phyloP scores from a whole-genome alignment of 2,888 invertebrate genomes.

The Pyrgus malvae region DNA sequence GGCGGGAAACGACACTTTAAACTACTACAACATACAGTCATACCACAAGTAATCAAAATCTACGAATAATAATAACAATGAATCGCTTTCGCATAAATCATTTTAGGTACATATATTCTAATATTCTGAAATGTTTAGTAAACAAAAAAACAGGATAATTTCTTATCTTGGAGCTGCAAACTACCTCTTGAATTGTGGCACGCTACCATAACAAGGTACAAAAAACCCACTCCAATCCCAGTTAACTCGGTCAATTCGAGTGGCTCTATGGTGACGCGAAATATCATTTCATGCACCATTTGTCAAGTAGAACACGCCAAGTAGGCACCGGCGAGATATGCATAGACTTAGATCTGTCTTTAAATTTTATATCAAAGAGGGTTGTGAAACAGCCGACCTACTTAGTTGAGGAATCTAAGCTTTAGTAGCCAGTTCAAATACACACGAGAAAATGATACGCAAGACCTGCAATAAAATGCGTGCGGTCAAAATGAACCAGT shows the following conservation, averaged over 20 bases:
- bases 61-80: no score
- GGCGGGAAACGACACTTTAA: no score
- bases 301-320: conserved; percentile 61
- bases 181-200: no score
- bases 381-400: conserved; percentile 17
- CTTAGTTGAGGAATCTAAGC: conserved; percentile 1
- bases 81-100: no score
- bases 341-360: conserved; percentile 9
- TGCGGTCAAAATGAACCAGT: background rate
- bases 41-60: no score
- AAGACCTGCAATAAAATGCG: background rate
- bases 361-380: conserved; percentile 25
- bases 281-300: conserved; percentile 62
- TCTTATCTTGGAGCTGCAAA: no score
- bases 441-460: background rate
- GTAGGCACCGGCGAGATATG: conserved; percentile 46
- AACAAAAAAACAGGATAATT: no score
- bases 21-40: no score
- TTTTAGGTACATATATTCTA: no score
- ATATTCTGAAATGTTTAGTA: no score
- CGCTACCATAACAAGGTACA: background rate
- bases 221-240: conserved; percentile 5
- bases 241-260: conserved; percentile 19
- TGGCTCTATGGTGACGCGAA: conserved; percentile 61
- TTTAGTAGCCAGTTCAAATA: background rate